A percentile compares a stretch with the other conserved stretches of the same genome.
Evolutionary conservation across 2,113 vertebrate genomes (phyloP).

Genomic region (Psammodynastes pulverulentus): DNA sequence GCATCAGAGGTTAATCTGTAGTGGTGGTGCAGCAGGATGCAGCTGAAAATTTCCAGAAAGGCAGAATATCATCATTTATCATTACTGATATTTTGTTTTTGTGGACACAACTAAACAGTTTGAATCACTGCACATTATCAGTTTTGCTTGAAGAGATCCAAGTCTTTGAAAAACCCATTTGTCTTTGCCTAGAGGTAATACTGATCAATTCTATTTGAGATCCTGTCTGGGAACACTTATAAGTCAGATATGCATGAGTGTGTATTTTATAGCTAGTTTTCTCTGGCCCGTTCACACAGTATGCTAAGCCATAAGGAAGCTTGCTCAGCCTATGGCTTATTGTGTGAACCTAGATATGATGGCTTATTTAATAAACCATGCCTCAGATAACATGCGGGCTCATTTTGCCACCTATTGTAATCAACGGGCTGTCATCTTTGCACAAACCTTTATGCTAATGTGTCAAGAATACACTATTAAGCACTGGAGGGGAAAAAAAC

Average conservation of each 20-base stretch:
- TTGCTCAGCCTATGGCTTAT: not conserved
- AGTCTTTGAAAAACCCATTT: not conserved
- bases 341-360: not conserved
- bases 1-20: not conserved
- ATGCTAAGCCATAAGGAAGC: not conserved
- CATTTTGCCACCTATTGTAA: not conserved
- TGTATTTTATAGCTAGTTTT: not conserved
- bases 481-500: not conserved
- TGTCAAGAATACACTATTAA: not conserved
- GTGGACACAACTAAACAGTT: not conserved
- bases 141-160: not conserved
- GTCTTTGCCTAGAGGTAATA: not conserved
- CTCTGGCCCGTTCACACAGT: not conserved
- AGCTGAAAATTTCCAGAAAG: not conserved
- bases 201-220: not conserved
- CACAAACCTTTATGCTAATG: not conserved
- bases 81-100: not conserved
- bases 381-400: not conserved
- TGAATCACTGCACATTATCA: not conserved
- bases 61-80: not conserved
- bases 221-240: not conserved
- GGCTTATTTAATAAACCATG: not conserved
- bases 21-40: not conserved
- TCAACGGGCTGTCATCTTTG: not conserved
- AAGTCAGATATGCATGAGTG: not conserved